phyloP scores from a whole-genome alignment of 2,113 vertebrate genomes.

The Rallus limicola region DNA sequence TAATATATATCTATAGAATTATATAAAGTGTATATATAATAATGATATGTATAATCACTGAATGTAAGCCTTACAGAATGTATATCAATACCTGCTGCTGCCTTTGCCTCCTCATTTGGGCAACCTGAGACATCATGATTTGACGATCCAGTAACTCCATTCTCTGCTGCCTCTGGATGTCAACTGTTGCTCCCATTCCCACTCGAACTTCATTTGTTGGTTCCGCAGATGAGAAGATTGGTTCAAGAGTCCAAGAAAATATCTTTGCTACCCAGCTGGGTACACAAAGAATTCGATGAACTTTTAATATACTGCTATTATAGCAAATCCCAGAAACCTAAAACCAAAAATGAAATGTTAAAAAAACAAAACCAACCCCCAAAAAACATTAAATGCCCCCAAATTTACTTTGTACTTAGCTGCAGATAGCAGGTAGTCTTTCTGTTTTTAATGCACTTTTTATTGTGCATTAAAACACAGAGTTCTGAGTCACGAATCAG shows the following conservation, averaged over 20 bases:
- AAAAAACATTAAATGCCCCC: background rate
- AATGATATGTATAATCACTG: background rate
- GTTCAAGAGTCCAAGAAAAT: slow-evolving; percentile 85
- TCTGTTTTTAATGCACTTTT: background rate
- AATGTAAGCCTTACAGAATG: background rate
- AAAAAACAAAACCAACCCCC: background rate
- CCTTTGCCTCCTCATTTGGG: slow-evolving; percentile 81
- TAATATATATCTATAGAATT: no score
- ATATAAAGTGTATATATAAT: no score
- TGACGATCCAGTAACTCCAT: slow-evolving; percentile 93
- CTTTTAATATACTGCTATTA: slow-evolving; percentile 76
- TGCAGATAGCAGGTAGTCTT: background rate
- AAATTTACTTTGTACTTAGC: background rate
- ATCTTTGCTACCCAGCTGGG: slow-evolving; percentile 84
- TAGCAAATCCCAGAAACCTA: slow-evolving; percentile 91
- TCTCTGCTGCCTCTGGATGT: slow-evolving; percentile 95
- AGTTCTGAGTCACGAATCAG: background rate
- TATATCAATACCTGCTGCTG: slow-evolving; percentile 78
- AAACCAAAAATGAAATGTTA: slow-evolving; percentile 15
- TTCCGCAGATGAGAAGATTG: slow-evolving; percentile 87
- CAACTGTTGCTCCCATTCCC: slow-evolving; percentile 95
- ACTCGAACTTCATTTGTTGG: slow-evolving; percentile 83
- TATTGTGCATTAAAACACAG: background rate
- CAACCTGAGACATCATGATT: slow-evolving; percentile 90
- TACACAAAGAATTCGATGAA: slow-evolving; percentile 83